phyloP scores from a whole-genome alignment of 1,140 invertebrate species.

The Sesamia nonagrioides region DNA sequence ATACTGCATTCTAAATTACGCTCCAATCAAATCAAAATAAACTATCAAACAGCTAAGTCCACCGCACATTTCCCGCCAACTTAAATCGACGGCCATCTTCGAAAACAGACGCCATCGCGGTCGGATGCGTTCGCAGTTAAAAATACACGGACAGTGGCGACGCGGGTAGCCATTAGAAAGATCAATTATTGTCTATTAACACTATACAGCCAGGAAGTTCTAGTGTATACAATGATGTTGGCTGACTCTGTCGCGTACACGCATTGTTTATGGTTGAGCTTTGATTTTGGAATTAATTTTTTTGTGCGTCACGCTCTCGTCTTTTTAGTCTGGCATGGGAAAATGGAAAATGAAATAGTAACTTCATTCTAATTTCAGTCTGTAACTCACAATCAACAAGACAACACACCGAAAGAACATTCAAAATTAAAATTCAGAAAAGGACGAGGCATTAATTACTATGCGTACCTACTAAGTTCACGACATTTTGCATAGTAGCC shows the following conservation, averaged over 20 bases:
- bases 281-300: conserved; percentile 37
- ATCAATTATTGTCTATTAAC: conserved; percentile 85
- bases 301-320: conserved; percentile 11
- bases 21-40: conserved; percentile 22
- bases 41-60: conserved; percentile 17
- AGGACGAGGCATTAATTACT: no score
- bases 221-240: conserved; percentile 41
- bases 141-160: conserved; percentile 68
- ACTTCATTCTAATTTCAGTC: neutral
- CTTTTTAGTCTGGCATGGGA: neutral
- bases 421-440: no score
- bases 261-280: conserved; percentile 34
- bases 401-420: neutral
- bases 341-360: neutral
- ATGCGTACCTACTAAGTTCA: no score
- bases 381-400: neutral
- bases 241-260: conserved; percentile 37
- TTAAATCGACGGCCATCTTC: conserved; percentile 44
- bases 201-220: conserved; percentile 53
- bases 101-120: conserved; percentile 54
- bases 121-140: conserved; percentile 63
- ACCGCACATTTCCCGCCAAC: conserved; percentile 51
- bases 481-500: no score
- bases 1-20: neutral
- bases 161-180: conserved; percentile 76